Evolutionary conservation across 2,888 invertebrate species (phyloP).

Genomic region (Drosophila niveifrons): DNA sequence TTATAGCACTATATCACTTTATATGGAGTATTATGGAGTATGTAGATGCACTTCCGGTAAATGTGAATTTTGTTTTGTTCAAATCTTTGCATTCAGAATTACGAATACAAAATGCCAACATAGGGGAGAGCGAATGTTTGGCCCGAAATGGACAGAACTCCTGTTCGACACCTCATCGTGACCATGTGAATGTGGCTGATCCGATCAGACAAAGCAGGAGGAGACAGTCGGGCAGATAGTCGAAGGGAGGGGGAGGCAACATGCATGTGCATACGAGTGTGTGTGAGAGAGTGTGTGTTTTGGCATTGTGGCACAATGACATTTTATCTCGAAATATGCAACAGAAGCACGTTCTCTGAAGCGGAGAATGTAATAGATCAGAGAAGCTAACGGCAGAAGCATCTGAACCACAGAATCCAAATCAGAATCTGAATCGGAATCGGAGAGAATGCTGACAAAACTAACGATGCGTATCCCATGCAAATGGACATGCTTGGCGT

Average conservation of each 20-base stretch:
- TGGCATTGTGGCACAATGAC: slow-evolving; percentile 71
- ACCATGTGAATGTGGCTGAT: slow-evolving; percentile 63
- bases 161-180: slow-evolving; percentile 36
- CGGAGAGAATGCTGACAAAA: slow-evolving; percentile 47
- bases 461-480: slow-evolving; percentile 74
- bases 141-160: slow-evolving; percentile 18
- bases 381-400: slow-evolving; percentile 49
- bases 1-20: not conserved
- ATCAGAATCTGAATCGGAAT: slow-evolving; percentile 56
- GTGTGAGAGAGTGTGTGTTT: slow-evolving; percentile 1
- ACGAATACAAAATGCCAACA: slow-evolving; percentile 20
- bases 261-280: slow-evolving; percentile 9
- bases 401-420: slow-evolving; percentile 35
- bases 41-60: slow-evolving; percentile 62
- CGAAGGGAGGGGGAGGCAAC: slow-evolving; percentile 2
- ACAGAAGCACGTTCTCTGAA: slow-evolving; percentile 81
- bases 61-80: slow-evolving; percentile 37
- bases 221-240: slow-evolving; percentile 1
- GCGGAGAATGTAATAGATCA: slow-evolving; percentile 79
- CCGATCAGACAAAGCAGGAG: slow-evolving; percentile 51
- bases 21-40: slow-evolving; percentile 2
- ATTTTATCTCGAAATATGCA: slow-evolving; percentile 81
- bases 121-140: slow-evolving; percentile 27
- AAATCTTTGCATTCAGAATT: slow-evolving; percentile 37
- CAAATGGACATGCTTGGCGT: slow-evolving; percentile 50